Evolutionary conservation across 2,888 invertebrate species (phyloP).

Genomic region (Cryptocephalus moraei): DNA sequence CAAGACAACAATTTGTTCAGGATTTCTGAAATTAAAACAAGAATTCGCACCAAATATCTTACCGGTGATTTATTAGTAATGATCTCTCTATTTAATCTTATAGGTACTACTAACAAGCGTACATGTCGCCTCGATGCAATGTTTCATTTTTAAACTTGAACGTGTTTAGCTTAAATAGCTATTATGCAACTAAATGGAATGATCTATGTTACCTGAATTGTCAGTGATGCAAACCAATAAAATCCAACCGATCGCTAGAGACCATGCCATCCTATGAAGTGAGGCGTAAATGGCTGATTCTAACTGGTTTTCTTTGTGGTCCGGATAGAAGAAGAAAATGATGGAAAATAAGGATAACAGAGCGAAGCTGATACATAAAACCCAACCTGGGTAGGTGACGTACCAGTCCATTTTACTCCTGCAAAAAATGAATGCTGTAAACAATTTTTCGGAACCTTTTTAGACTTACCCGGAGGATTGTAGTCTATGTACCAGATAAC

Average conservation of each 20-base stretch:
- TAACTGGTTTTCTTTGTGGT: conserved; percentile 45
- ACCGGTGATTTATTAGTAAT: neutral
- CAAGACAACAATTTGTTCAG: conserved; percentile 47
- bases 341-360: conserved; percentile 51
- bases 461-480: conserved; percentile 49
- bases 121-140: too few species aligned
- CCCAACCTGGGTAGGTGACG: conserved; percentile 24
- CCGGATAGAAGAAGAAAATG: conserved; percentile 52
- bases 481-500: conserved; percentile 53
- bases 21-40: conserved; percentile 38
- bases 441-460: too few species aligned
- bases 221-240: conserved; percentile 55
- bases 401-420: conserved; percentile 27
- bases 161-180: neutral
- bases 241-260: conserved; percentile 56
- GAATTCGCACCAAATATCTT: neutral
- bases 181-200: neutral
- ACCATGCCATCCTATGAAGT: conserved; percentile 58
- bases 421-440: conserved; percentile 12
- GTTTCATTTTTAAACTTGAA: neutral
- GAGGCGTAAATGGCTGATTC: conserved; percentile 57
- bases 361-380: conserved; percentile 35
- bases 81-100: too few species aligned
- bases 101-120: too few species aligned
- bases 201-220: conserved; percentile 46